phyloP scores from a whole-genome alignment of 2,113 vertebrate genomes.

The Megaleporinus macrocephalus region DNA sequence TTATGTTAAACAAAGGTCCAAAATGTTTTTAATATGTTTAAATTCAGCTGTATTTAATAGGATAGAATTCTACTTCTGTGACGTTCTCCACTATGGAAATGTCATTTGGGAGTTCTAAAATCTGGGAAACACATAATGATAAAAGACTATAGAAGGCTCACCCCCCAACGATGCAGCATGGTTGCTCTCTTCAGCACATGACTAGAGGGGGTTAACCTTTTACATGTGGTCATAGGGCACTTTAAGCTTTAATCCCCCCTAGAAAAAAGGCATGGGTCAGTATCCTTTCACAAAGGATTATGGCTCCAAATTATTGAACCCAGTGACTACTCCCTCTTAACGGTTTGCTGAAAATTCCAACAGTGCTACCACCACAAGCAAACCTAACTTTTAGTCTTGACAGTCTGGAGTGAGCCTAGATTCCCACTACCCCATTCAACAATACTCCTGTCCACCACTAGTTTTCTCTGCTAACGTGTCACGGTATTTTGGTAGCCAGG shows the following conservation, averaged over 20 bases:
- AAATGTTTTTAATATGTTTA: too few species aligned
- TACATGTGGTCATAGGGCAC: slow-evolving; percentile 1
- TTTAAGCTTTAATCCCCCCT: slow-evolving; percentile 18
- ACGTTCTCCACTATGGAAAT: neutral
- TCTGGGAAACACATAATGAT: neutral
- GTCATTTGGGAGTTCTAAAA: neutral
- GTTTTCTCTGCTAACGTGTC: slow-evolving; percentile 30
- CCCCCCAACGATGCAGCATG: neutral
- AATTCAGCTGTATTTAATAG: too few species aligned
- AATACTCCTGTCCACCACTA: slow-evolving; percentile 19
- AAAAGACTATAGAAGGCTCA: neutral
- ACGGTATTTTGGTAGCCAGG: slow-evolving; percentile 65
- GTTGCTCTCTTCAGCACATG: slow-evolving; percentile 11
- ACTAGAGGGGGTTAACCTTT: slow-evolving; percentile 20
- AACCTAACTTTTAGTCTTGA: neutral
- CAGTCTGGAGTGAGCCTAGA: neutral
- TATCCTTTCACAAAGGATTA: slow-evolving; percentile 8
- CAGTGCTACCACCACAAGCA: neutral
- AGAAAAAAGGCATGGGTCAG: neutral
- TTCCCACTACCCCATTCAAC: neutral
- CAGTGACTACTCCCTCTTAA: neutral
- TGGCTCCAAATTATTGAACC: neutral
- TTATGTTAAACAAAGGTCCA: too few species aligned
- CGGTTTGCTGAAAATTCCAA: neutral
- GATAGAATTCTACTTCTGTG: neutral